phyloP scores from a whole-genome alignment of 2,888 invertebrate species.

The Gasteruption jaculator region DNA sequence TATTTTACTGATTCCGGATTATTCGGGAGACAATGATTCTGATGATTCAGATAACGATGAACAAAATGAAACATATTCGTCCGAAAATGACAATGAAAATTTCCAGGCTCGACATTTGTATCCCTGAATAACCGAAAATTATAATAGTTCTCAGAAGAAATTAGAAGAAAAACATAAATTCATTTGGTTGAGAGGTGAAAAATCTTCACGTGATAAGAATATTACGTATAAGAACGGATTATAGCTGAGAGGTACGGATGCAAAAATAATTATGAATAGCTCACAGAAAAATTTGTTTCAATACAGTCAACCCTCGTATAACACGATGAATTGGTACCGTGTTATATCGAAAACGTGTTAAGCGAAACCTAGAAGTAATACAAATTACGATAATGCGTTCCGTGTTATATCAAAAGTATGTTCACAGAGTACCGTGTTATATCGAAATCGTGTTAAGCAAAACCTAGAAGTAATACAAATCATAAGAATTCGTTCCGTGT shows the following conservation, averaged over 20 bases:
- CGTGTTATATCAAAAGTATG: too few species aligned
- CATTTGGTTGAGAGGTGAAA: constrained; percentile 1
- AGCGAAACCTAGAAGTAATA: too few species aligned
- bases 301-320: too few species aligned
- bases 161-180: background rate
- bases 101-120: background rate
- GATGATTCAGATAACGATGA: background rate
- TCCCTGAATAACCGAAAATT: background rate
- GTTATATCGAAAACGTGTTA: too few species aligned
- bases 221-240: background rate
- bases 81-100: constrained; percentile 1
- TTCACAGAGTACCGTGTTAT: background rate
- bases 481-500: too few species aligned
- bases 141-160: too few species aligned
- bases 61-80: background rate
- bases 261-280: too few species aligned
- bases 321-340: too few species aligned
- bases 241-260: background rate
- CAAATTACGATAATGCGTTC: too few species aligned
- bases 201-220: background rate
- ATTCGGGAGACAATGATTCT: too few species aligned
- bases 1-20: background rate
- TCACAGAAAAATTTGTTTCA: background rate
- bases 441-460: too few species aligned
- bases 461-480: background rate